A percentile compares a stretch with the other conserved stretches of the same genome.
These are phyloP conservation scores for Elgaria multicarinata DNA, from an alignment of 2,113 vertebrate species.

Conservation along the genomic window DNA sequence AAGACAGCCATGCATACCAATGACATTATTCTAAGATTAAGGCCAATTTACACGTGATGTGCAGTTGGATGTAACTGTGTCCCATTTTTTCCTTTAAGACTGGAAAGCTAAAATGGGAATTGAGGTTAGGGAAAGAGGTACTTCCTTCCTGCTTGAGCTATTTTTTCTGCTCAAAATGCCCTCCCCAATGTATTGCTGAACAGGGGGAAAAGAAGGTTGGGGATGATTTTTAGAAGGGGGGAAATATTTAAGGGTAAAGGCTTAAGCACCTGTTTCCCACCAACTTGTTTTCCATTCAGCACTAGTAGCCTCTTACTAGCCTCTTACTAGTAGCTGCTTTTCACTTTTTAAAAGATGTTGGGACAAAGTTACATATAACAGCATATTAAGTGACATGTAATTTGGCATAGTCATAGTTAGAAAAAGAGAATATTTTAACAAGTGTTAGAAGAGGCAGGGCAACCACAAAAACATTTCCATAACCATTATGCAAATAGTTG, in stretches of 20 bases:
- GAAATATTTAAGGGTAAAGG: not conserved
- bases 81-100: not conserved
- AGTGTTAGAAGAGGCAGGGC: not conserved
- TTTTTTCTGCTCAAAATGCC: not conserved
- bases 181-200: no score
- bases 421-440: not conserved
- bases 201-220: not conserved
- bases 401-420: not conserved
- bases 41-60: not conserved
- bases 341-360: not conserved
- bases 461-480: not conserved
- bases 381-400: not conserved
- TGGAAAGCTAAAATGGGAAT: not conserved
- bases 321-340: not conserved
- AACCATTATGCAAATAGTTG: not conserved
- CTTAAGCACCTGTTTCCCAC: not conserved
- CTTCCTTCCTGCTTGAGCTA: not conserved
- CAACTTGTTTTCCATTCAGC: no score
- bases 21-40: not conserved
- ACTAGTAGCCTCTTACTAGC: no score
- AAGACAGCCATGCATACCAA: not conserved
- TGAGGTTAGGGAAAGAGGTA: not conserved
- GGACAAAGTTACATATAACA: not conserved
- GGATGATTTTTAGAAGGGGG: not conserved
- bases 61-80: not conserved